A percentile compares a stretch with the other conserved stretches of the same genome.
These are phyloP conservation scores for Pogonus chalceus DNA, from an alignment of 1,140 invertebrate genomes.

Conservation along the genomic window DNA sequence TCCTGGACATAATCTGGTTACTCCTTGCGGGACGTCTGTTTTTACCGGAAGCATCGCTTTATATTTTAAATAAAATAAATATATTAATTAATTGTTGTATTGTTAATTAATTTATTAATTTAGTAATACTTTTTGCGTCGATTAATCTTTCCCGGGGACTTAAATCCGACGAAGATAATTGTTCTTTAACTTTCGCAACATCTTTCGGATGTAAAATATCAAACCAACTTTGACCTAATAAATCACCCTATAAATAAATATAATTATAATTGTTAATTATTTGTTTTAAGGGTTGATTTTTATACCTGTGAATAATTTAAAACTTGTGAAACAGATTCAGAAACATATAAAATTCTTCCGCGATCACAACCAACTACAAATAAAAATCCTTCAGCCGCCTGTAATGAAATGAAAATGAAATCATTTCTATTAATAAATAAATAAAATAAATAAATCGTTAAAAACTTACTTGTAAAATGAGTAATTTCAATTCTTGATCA, in stretches of 20 bases:
- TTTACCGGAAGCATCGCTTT: slow-evolving; percentile 90
- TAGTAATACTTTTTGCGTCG: slow-evolving; percentile 74
- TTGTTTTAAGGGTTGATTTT: neutral
- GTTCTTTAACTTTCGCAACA: slow-evolving; percentile 90
- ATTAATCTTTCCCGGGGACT: slow-evolving; percentile 81
- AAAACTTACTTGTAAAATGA: slow-evolving; percentile 58
- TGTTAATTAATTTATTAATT: neutral
- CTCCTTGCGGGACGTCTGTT: slow-evolving; percentile 66
- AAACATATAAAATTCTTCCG: slow-evolving; percentile 82
- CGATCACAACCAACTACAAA: slow-evolving; percentile 90
- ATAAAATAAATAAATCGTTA: slow-evolving; percentile 11
- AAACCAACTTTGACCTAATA: slow-evolving; percentile 88
- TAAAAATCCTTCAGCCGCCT: slow-evolving; percentile 84
- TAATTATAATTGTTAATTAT: slow-evolving; percentile 4
- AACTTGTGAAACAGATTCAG: slow-evolving; percentile 76
- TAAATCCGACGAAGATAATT: slow-evolving; percentile 82
- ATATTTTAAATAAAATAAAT: slow-evolving; percentile 20
- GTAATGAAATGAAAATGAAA: slow-evolving; percentile 13
- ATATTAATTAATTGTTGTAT: neutral
- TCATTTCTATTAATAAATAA: slow-evolving; percentile 6
- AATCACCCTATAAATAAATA: slow-evolving; percentile 54
- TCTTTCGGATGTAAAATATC: slow-evolving; percentile 93
- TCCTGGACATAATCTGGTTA: slow-evolving; percentile 70
- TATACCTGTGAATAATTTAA: slow-evolving; percentile 75
- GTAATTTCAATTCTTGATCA: slow-evolving; percentile 78